Evolutionary conservation across 2,797 vertebrate genomes (phyloP).

Genomic region (Platalea minor): DNA sequence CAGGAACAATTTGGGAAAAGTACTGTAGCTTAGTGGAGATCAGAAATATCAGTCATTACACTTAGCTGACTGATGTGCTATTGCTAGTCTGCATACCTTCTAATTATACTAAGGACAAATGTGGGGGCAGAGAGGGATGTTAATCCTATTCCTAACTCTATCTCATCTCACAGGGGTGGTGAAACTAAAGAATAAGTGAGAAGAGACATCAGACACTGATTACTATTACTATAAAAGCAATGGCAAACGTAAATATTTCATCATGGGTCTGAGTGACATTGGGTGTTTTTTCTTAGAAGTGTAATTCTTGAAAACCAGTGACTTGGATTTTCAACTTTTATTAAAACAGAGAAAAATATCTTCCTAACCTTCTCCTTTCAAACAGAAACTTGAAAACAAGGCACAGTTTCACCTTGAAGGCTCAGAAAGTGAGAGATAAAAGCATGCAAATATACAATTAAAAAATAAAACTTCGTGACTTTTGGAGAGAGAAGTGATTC

Average conservation of each 20-base stretch:
- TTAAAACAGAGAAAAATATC: background rate
- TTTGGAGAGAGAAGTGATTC: accelerated
- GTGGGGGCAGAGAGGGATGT: background rate
- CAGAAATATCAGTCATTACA: background rate
- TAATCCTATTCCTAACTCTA: background rate
- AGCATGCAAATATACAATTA: background rate
- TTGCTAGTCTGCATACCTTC: background rate
- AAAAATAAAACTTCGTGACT: background rate
- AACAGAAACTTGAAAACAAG: background rate
- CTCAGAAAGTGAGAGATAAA: background rate
- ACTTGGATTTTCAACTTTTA: background rate
- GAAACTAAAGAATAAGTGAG: background rate
- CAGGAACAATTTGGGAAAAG: background rate
- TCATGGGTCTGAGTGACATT: background rate
- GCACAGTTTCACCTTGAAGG: background rate
- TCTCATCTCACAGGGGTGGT: background rate
- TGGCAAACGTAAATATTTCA: background rate
- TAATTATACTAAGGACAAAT: background rate
- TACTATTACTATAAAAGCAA: background rate
- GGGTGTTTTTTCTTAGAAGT: background rate
- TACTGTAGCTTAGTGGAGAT: background rate
- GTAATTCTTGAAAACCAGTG: background rate
- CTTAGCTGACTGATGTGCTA: background rate
- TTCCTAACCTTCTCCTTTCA: background rate
- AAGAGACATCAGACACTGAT: background rate